A percentile compares a stretch with the other conserved stretches of the same genome.
These are phyloP conservation scores for Hydriomena furcata DNA, from an alignment of 2,888 invertebrate genomes.

Conservation along the genomic window DNA sequence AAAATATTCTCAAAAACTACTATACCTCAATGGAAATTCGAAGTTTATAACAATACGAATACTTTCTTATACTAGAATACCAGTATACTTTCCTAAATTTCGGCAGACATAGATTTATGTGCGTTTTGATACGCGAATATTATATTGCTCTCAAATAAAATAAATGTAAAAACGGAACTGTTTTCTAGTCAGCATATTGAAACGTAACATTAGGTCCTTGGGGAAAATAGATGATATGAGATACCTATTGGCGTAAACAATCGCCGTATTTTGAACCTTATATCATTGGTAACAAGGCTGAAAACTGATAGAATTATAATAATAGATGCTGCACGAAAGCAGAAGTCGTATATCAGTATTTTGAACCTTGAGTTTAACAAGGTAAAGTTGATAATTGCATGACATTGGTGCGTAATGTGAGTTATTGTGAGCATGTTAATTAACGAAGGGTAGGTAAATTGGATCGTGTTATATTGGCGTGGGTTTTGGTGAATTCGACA, in stretches of 20 bases:
- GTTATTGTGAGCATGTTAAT: slow-evolving; percentile 7
- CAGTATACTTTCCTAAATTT: neutral
- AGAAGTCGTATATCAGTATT: neutral
- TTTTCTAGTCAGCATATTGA: slow-evolving; percentile 74
- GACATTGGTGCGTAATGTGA: neutral
- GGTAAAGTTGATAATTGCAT: slow-evolving; percentile 1
- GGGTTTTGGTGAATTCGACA: neutral
- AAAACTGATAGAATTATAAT: neutral
- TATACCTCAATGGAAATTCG: too few species aligned
- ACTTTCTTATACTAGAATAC: too few species aligned
- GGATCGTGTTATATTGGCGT: slow-evolving; percentile 1
- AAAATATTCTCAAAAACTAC: too few species aligned
- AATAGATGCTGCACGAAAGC: neutral
- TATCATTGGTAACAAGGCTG: neutral
- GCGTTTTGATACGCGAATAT: slow-evolving; percentile 11
- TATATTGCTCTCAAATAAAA: slow-evolving; percentile 32
- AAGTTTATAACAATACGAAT: too few species aligned
- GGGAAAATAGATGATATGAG: slow-evolving; percentile 46
- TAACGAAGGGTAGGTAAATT: slow-evolving; percentile 10
- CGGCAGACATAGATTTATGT: slow-evolving; percentile 41
- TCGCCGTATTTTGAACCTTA: slow-evolving; percentile 7
- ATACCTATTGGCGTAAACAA: slow-evolving; percentile 6
- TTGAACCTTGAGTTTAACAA: slow-evolving; percentile 1
- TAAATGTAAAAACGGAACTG: slow-evolving; percentile 23
- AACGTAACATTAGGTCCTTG: slow-evolving; percentile 67